Evolutionary conservation across 2,113 vertebrate genomes (phyloP).

Genomic region (Prunella himalayana): DNA sequence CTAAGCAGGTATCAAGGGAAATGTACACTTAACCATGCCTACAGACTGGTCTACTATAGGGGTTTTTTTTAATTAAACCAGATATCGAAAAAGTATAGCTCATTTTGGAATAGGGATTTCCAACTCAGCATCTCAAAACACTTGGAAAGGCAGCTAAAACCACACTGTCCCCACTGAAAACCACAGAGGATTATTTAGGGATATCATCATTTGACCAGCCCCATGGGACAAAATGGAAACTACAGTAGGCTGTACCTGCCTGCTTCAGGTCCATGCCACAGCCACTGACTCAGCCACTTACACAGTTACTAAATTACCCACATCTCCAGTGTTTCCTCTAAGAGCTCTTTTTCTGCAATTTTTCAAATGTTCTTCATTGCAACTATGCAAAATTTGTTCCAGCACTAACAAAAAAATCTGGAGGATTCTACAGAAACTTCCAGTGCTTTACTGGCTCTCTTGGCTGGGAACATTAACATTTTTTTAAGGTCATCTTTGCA

Average conservation of each 20-base stretch:
- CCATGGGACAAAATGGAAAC: not conserved
- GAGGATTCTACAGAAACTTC: not conserved
- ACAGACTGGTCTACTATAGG: not conserved
- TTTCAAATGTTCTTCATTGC: not conserved
- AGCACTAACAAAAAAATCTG: not conserved
- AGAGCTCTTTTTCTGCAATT: not conserved
- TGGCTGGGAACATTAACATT: not conserved
- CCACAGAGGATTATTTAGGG: not conserved
- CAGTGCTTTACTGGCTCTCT: not conserved
- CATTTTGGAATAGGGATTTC: not conserved
- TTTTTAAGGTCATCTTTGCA: slow-evolving; percentile 18
- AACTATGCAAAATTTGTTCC: not conserved
- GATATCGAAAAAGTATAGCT: not conserved
- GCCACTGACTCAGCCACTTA: not conserved
- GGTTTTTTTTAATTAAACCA: not conserved
- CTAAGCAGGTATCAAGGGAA: not conserved
- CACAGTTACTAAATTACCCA: not conserved
- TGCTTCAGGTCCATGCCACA: not conserved
- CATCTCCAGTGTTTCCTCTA: not conserved
- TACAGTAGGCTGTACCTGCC: not conserved
- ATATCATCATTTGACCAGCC: not conserved
- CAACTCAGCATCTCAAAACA: not conserved
- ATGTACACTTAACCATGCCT: not conserved
- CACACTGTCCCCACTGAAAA: not conserved
- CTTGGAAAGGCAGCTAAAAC: not conserved